Percentiles rank a stretch among this genome's conserved stretches.
Evolutionary conservation across 1,140 invertebrate species (phyloP).

Genomic region (Polyergus mexicanus): DNA sequence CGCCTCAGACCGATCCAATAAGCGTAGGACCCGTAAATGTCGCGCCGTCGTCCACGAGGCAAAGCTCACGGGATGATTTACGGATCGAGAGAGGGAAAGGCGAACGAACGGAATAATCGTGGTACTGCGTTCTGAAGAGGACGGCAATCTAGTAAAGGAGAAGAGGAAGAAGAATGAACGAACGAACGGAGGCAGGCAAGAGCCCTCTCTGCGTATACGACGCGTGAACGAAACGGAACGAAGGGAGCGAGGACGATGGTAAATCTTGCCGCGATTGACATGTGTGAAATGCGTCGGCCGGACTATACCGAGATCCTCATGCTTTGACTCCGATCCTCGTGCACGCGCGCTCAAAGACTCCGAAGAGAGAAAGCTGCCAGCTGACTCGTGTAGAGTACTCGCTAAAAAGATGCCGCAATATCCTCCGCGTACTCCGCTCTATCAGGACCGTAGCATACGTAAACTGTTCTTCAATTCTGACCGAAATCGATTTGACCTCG

Average conservation of each 20-base stretch:
- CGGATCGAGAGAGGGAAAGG: slow-evolving; percentile 57
- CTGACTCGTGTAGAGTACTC: slow-evolving; percentile 9
- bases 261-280: slow-evolving; percentile 80
- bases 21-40: slow-evolving; percentile 71
- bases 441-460: slow-evolving; percentile 45
- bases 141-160: no score
- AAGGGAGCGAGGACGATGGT: slow-evolving; percentile 62
- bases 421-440: slow-evolving; percentile 56
- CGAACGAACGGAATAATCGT: slow-evolving; percentile 22
- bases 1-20: slow-evolving; percentile 63
- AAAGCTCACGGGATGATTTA: slow-evolving; percentile 74
- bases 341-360: slow-evolving; percentile 21
- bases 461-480: slow-evolving; percentile 81
- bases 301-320: slow-evolving; percentile 60
- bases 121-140: no score
- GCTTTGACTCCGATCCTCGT: slow-evolving; percentile 58
- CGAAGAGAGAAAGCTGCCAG: slow-evolving; percentile 12
- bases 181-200: not conserved
- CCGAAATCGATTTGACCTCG: slow-evolving; percentile 82
- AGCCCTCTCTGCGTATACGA: not conserved
- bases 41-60: slow-evolving; percentile 45
- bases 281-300: slow-evolving; percentile 78
- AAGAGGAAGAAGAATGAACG: not conserved
- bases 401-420: slow-evolving; percentile 59
- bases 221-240: slow-evolving; percentile 20